Conservation (phyloP, 2,888 invertebrate genomes). For the Nomada fucata region DNA sequence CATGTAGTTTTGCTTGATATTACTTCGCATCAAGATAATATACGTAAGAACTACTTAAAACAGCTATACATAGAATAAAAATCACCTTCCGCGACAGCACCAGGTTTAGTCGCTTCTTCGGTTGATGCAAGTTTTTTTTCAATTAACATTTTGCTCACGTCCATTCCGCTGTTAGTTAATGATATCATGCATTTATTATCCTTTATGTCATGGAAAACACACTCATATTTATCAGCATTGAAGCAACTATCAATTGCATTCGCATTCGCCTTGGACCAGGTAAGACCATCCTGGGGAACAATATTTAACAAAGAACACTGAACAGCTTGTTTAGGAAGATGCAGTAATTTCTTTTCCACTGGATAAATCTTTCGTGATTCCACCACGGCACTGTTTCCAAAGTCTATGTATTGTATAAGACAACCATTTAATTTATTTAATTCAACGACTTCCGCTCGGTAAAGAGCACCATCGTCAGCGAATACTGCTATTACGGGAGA, state of each 20-base stretch:
- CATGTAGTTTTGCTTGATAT: background rate
- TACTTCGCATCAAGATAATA: background rate
- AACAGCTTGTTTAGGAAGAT: constrained; percentile 89
- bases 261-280: constrained; percentile 85
- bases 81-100: constrained; percentile 43
- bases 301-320: constrained; percentile 88
- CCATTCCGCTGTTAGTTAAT: constrained; percentile 84
- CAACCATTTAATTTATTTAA: constrained; percentile 86
- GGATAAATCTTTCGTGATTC: constrained; percentile 88
- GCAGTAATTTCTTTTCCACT: constrained; percentile 88
- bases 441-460: constrained; percentile 88
- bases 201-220: constrained; percentile 85
- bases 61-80: background rate
- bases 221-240: constrained; percentile 86
- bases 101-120: constrained; percentile 33
- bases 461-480: constrained; percentile 89
- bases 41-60: background rate
- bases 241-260: constrained; percentile 87
- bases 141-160: constrained; percentile 85
- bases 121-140: constrained; percentile 85
- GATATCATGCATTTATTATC: constrained; percentile 85
- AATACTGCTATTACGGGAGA: constrained; percentile 89
- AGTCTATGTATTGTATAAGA: constrained; percentile 90
- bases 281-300: constrained; percentile 85
- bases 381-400: constrained; percentile 89